Conservation (phyloP, 2,888 invertebrate genomes). For the Lochmaea crataegi region DNA sequence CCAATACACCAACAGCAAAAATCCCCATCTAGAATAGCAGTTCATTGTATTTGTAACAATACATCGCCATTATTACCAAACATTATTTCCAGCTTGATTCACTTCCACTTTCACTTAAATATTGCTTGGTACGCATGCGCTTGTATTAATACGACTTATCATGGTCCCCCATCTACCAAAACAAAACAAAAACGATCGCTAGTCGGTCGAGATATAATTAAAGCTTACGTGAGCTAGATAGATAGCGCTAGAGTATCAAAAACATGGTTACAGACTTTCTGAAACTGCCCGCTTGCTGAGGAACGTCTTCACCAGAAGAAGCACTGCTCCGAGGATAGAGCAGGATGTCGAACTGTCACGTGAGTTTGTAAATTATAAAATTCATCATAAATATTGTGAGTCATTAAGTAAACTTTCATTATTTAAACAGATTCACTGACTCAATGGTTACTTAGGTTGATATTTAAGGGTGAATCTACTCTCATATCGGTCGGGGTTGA, state of each 20-base stretch:
- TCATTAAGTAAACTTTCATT: neutral
- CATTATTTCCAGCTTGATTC: conserved; percentile 19
- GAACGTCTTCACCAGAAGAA: conserved; percentile 93
- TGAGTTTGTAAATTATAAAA: conserved; percentile 72
- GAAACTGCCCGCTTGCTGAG: conserved; percentile 96
- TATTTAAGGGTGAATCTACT: too few relatives aligned
- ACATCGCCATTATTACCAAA: neutral
- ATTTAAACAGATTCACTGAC: too few relatives aligned
- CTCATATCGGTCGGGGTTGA: too few relatives aligned
- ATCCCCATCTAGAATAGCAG: neutral
- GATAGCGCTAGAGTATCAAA: conserved; percentile 34
- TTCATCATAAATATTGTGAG: neutral
- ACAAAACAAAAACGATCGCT: conserved; percentile 10
- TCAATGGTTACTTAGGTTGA: too few relatives aligned
- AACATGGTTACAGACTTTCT: conserved; percentile 82
- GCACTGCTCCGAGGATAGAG: conserved; percentile 75
- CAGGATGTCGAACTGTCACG: conserved; percentile 92
- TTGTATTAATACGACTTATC: conserved; percentile 30
- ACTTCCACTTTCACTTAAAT: conserved; percentile 11
- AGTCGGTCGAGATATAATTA: conserved; percentile 20
- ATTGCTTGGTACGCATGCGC: conserved; percentile 33
- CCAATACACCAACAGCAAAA: neutral
- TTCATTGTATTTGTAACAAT: neutral
- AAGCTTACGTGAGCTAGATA: conserved; percentile 23
- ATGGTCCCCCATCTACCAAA: neutral